These are phyloP conservation scores for Paratilapia polleni DNA, from an alignment of 2,113 vertebrate genomes.

Conservation along the genomic window DNA sequence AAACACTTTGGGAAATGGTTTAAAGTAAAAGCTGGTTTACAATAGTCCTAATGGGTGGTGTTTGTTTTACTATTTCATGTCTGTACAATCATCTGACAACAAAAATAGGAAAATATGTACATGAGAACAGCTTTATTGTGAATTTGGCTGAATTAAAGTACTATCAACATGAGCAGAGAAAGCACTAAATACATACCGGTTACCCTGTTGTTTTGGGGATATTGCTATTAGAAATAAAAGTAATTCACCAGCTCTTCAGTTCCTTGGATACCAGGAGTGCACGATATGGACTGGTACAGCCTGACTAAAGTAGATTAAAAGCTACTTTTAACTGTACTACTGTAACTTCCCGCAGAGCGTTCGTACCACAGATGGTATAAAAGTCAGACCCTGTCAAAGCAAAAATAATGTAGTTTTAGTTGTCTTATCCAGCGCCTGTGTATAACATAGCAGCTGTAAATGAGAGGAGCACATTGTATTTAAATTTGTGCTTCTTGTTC, in stretches of 20 bases:
- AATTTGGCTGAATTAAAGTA: background rate
- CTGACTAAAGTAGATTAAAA: background rate
- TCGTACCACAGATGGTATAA: background rate
- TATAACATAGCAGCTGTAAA: background rate
- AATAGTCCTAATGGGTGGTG: accelerated
- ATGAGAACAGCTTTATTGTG: background rate
- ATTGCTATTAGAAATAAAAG: background rate
- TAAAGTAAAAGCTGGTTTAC: background rate
- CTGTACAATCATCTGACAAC: background rate
- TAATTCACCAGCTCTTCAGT: background rate
- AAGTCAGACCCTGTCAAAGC: accelerated
- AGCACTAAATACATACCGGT: background rate
- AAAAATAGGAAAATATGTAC: background rate
- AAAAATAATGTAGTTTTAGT: background rate
- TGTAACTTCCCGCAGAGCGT: accelerated
- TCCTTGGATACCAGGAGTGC: background rate
- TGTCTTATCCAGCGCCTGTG: background rate
- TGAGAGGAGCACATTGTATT: background rate
- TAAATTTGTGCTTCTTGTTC: background rate
- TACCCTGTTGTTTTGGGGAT: background rate
- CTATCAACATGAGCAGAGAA: background rate
- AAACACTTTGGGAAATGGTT: background rate
- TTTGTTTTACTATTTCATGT: background rate
- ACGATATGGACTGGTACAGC: background rate
- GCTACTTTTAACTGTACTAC: background rate